phyloP scores from a whole-genome alignment of 2,113 vertebrate genomes.

The Caretta caretta region DNA sequence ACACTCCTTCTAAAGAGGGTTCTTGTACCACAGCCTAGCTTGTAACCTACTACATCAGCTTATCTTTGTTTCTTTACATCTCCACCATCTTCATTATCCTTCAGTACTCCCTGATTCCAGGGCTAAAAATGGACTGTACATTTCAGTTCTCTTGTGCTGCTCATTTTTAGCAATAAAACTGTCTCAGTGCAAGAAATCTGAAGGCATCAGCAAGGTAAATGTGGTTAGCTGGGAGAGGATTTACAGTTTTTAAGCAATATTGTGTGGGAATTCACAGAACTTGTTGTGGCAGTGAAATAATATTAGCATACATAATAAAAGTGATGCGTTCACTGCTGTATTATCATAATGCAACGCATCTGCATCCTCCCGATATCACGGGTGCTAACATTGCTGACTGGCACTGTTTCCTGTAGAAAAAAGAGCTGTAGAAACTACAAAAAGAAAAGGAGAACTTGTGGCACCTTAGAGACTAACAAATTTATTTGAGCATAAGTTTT shows the following conservation, averaged over 20 bases:
- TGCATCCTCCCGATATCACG: not conserved
- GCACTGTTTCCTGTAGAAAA: not conserved
- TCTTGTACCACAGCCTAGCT: not conserved
- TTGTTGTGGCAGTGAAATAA: constrained; percentile 18
- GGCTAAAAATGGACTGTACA: not conserved
- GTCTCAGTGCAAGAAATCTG: constrained; percentile 13
- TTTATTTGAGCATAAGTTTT: no score
- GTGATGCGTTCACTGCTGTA: not conserved
- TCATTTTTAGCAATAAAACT: constrained; percentile 19
- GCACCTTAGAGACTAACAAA: no score
- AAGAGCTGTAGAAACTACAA: not conserved
- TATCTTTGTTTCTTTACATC: not conserved
- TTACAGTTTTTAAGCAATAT: constrained; percentile 30
- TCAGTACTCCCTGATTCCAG: constrained; percentile 15
- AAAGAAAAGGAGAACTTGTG: no score
- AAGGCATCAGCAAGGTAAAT: constrained; percentile 28
- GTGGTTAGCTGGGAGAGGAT: constrained; percentile 23
- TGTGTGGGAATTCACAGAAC: not conserved
- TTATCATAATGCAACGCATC: not conserved
- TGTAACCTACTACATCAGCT: not conserved
- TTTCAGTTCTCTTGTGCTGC: not conserved
- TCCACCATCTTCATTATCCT: not conserved
- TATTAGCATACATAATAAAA: constrained; percentile 1
- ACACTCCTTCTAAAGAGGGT: not conserved
- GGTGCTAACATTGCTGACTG: not conserved